Evolutionary conservation across 2,113 vertebrate species (phyloP), one percentile per base, ranked within the genome.

Genomic region (Climacteris rufus): DNA sequence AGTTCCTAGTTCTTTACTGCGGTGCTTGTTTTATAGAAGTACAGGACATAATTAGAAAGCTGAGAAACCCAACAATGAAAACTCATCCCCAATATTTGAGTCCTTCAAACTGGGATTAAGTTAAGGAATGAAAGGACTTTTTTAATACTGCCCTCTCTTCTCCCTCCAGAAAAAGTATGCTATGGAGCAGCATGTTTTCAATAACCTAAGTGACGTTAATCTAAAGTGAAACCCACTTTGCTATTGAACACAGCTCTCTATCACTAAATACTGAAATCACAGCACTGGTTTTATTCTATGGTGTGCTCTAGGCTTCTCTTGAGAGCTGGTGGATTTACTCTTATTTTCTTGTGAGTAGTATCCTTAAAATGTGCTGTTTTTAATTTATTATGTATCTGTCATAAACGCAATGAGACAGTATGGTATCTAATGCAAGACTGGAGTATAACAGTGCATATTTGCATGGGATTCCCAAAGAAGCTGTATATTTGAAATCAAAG

Each of bases 21-120:
- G 5, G 21, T 72, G 60, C 63, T 53, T 94, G 95, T 90, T 97
- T 97, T 97, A 92, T 94, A 92, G 74, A 94, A n/a, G 81, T 87
- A 87, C 16, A 4, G 57, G 89, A 90, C 93, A 92, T 94, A 97
- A 97, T 98, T 98, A 96, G 90, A 96, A 96, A 97, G 78, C 83
- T 97, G 59, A 96, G 92, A 95, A 97, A 95, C n/a, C 35, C 61
- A 85, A 84, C 68, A 96, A 63, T 57, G 86, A 96, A 90, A 92
- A 35, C 50, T 66, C 64, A 50, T 93, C 87, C 95, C 81, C 83
- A 96, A n/a, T 93, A 96, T 97, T 97, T 69, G 75, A 86, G 83
- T 82, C 87, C 70, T 96, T 97, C 66, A 89, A 95, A 66, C 75
- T 96, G 87, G 68, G 90, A 83, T 97, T 95, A 95, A 90, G 89